Percentiles rank a stretch among this genome's conserved stretches.
These are phyloP conservation scores for Catharus ustulatus DNA, from an alignment of 2,797 vertebrate species.

Conservation along the genomic window DNA sequence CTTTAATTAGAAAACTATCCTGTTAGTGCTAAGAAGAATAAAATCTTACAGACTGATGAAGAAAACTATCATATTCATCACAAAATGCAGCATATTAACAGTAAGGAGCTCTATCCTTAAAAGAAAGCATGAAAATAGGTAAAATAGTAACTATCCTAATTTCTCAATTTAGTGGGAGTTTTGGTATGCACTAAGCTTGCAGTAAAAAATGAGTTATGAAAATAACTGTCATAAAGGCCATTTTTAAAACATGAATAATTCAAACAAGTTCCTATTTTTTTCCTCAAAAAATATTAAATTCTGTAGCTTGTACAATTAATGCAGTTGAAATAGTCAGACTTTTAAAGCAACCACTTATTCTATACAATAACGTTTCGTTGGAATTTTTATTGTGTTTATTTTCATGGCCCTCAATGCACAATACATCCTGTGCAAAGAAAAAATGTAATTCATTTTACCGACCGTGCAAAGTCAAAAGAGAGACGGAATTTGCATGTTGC, in stretches of 20 bases:
- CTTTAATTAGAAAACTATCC: conserved; percentile 16
- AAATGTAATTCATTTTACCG: conserved; percentile 9
- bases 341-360: conserved; percentile 33
- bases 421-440: not conserved
- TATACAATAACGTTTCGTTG: not conserved
- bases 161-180: conserved; percentile 18
- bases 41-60: not conserved
- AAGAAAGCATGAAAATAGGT: not conserved
- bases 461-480: conserved; percentile 13
- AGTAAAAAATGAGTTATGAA: conserved; percentile 54
- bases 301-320: conserved; percentile 44
- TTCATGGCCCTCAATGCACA: conserved; percentile 26
- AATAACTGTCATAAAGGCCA: conserved; percentile 42
- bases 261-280: conserved; percentile 7
- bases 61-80: not conserved
- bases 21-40: not conserved
- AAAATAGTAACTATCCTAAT: conserved; percentile 20
- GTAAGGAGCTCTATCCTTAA: not conserved
- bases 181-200: conserved; percentile 7
- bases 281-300: conserved; percentile 10
- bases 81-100: not conserved
- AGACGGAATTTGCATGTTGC: not conserved
- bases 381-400: conserved; percentile 46
- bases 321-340: not conserved
- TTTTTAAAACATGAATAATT: conserved; percentile 54